A percentile compares a stretch with the other conserved stretches of the same genome.
Evolutionary conservation across 35 echinoderm and acorn worm species (phyloP).

Genomic region (Nesometra sesokonis): DNA sequence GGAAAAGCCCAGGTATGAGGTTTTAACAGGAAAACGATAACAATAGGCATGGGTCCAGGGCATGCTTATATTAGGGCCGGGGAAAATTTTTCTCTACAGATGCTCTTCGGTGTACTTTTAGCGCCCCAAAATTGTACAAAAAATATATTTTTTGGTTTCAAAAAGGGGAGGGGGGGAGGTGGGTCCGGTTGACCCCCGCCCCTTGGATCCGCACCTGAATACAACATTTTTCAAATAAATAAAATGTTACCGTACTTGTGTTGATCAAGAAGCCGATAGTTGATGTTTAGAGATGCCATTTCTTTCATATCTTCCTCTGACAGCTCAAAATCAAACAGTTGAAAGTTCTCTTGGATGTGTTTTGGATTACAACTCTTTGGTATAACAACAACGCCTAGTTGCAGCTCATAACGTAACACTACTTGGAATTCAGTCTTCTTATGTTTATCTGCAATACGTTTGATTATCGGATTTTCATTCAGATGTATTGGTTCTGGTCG

Average conservation of each 20-base stretch:
- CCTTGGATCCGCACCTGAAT: no score
- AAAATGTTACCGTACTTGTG: background rate
- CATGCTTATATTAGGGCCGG: no score
- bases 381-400: background rate
- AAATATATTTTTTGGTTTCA: no score
- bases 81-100: no score
- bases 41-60: no score
- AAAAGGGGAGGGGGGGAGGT: no score
- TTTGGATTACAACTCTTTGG: background rate
- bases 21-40: no score
- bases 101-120: no score
- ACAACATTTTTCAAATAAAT: no score
- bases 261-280: background rate
- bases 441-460: background rate
- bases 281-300: background rate
- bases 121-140: no score
- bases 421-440: background rate
- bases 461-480: background rate
- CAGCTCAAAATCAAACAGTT: conserved; percentile 2
- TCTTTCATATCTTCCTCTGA: background rate
- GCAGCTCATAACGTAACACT: background rate
- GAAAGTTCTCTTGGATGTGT: background rate
- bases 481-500: background rate
- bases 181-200: no score
- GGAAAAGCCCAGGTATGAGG: no score